phyloP scores from a whole-genome alignment of 1,140 invertebrate species.

The Aphelinus certus region DNA sequence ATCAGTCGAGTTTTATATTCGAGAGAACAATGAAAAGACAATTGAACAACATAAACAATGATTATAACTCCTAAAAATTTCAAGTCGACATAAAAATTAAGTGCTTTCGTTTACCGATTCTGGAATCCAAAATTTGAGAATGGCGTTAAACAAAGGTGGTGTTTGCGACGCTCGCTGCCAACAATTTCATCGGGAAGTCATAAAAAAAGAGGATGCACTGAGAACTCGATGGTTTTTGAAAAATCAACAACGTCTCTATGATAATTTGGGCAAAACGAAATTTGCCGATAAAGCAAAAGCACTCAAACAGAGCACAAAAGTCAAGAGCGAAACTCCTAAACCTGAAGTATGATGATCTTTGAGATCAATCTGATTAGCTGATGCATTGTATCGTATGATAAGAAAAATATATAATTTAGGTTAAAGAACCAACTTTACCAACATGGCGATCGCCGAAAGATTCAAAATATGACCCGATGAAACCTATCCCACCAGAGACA shows the following conservation, averaged over 20 bases:
- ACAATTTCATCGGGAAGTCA: conserved; percentile 43
- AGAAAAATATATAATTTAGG: conserved; percentile 28
- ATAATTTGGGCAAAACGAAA: conserved; percentile 41
- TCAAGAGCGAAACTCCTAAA: background rate
- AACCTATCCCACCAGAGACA: conserved; percentile 45
- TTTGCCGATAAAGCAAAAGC: conserved; percentile 3
- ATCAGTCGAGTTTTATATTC: too few relatives aligned
- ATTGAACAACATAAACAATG: too few relatives aligned
- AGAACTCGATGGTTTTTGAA: conserved; percentile 53
- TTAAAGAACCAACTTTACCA: conserved; percentile 36
- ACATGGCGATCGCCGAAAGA: conserved; percentile 42
- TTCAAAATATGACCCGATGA: conserved; percentile 47
- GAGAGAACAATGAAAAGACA: too few relatives aligned
- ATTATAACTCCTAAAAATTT: too few relatives aligned
- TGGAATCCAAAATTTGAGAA: background rate
- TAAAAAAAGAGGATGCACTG: conserved; percentile 46
- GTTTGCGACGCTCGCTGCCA: conserved; percentile 51
- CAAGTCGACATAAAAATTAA: too few relatives aligned
- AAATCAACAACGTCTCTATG: conserved; percentile 50
- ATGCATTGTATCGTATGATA: background rate
- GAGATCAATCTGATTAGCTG: too few relatives aligned
- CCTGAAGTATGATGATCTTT: background rate
- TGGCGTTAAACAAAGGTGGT: conserved; percentile 28
- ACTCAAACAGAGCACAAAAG: background rate
- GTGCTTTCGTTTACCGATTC: too few relatives aligned